phyloP scores from a whole-genome alignment of 2,113 vertebrate genomes.

The Corapipo altera region DNA sequence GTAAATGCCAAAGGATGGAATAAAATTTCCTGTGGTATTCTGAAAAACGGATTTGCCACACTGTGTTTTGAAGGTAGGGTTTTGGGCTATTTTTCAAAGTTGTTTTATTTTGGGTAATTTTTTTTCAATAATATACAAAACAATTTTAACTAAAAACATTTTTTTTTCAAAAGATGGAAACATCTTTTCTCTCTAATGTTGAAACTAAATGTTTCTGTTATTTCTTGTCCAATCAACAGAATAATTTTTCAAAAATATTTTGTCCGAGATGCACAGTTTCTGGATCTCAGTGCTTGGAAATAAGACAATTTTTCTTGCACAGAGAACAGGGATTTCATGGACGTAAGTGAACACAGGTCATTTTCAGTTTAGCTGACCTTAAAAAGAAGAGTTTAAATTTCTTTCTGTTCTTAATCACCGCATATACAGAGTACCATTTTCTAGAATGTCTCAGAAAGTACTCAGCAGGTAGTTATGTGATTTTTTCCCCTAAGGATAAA shows the following conservation, averaged over 20 bases:
- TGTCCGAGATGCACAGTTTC: background rate
- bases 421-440: background rate
- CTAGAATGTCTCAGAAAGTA: background rate
- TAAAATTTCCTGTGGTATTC: background rate
- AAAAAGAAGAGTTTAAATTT: background rate
- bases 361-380: background rate
- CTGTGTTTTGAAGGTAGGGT: background rate
- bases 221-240: background rate
- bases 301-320: background rate
- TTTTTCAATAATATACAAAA: fast-evolving
- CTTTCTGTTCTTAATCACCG: background rate
- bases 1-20: background rate
- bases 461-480: background rate
- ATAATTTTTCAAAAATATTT: background rate
- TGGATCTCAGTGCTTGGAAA: background rate
- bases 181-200: background rate
- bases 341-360: background rate
- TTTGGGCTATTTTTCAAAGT: background rate
- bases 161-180: background rate
- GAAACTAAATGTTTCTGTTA: background rate
- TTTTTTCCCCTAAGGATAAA: background rate
- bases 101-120: background rate
- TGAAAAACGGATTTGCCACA: background rate
- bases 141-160: background rate
- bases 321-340: background rate